Evolutionary conservation across 2,113 vertebrate species (phyloP).

Genomic region (Channa maculata): DNA sequence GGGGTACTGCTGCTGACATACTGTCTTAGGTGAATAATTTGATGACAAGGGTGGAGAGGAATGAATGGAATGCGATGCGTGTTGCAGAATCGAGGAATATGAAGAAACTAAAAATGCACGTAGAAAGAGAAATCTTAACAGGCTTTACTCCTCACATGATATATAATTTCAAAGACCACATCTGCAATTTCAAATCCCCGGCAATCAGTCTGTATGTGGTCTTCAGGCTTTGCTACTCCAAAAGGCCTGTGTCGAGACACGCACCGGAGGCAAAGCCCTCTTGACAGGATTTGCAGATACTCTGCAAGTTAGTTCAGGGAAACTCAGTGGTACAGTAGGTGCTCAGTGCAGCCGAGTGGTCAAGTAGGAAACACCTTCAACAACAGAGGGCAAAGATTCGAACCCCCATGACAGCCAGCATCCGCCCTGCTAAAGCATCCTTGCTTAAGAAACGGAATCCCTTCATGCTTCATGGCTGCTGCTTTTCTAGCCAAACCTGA

Average conservation of each 20-base stretch:
- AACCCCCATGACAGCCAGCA: neutral
- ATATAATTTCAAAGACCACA: too few species aligned
- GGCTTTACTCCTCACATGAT: neutral
- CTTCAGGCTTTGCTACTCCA: neutral
- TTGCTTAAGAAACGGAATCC: conserved; percentile 5
- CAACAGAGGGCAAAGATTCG: conserved; percentile 5
- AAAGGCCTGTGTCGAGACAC: conserved; percentile 16
- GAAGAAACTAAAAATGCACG: neutral
- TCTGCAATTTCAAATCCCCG: neutral
- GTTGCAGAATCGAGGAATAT: neutral
- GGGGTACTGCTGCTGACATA: conserved; percentile 3
- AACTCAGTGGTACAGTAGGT: neutral
- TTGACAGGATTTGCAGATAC: neutral
- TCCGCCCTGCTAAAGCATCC: conserved; percentile 1
- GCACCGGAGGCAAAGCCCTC: neutral
- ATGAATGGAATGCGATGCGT: conserved; percentile 23
- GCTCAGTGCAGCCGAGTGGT: neutral
- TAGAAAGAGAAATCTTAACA: too few species aligned
- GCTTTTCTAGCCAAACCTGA: conserved; percentile 1
- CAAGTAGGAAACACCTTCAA: neutral
- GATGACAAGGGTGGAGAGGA: conserved; percentile 17
- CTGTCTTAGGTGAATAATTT: neutral
- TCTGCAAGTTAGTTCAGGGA: neutral
- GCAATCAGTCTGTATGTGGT: neutral
- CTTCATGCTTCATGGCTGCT: neutral